phyloP scores from a whole-genome alignment of 2,113 vertebrate genomes.

The Arenaria interpres region DNA sequence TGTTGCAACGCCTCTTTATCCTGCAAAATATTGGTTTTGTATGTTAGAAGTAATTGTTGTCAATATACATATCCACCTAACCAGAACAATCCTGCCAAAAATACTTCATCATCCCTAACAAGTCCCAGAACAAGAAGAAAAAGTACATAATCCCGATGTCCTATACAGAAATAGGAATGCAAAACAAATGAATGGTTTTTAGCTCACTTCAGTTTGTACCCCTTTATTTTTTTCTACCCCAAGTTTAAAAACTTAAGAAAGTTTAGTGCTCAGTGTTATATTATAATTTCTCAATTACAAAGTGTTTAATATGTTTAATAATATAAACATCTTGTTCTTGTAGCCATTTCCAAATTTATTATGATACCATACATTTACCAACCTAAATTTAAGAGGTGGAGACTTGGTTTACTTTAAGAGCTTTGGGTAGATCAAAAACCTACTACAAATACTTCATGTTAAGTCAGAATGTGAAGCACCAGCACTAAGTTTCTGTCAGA shows the following conservation, averaged over 20 bases:
- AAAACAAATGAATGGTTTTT: not conserved
- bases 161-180: not conserved
- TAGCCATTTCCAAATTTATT: not conserved
- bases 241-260: not conserved
- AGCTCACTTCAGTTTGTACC: not conserved
- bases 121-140: not conserved
- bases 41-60: not conserved
- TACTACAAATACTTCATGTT: not conserved
- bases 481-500: not conserved
- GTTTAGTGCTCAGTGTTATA: not conserved
- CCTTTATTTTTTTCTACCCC: not conserved
- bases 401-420: not conserved
- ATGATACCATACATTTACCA: not conserved
- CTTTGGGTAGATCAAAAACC: not conserved
- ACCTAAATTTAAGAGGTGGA: not conserved
- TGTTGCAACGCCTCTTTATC: conserved; percentile 88
- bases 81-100: not conserved
- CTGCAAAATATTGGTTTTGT: conserved; percentile 61
- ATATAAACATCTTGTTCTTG: not conserved
- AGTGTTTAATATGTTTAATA: not conserved
- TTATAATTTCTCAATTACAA: not conserved
- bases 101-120: not conserved
- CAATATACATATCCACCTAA: not conserved
- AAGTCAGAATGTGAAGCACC: not conserved
- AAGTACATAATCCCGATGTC: not conserved